Base-by-base conservation (phyloP, 2,113 vertebrate species). In the Larimichthys polyactis region DNA sequence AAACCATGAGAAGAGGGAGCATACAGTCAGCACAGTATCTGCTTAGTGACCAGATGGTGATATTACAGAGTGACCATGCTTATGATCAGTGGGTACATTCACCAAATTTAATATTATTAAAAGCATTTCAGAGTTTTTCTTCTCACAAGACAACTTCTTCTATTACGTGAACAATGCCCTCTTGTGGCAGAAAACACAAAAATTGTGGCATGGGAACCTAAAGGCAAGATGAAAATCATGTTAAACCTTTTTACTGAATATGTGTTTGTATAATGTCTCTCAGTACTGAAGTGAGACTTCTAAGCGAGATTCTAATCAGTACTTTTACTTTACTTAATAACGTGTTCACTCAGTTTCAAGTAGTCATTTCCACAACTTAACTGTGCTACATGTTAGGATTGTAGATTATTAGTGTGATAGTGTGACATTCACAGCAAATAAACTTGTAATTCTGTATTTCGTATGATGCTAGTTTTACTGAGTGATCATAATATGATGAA, bases 11-110 rank as follows among this genome's bases (percentile, higher is more conserved):
- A 82, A 60, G 15, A 17, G 24, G 67, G 32, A 77, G 68, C 27
- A 1, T 0, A 14, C 63, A 0, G 36, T 86, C 16, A 87, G n/a
- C 69, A 89, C 90, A 0, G 20, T 59, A 0, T 82, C 85, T 15
- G 12, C 70, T 49, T 86, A 87, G 59, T 4, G n/a, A 66, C 11
- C 29, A 11, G 9, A 57, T 0, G 1, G n/a, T 48, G 27, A 32
- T 36, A 58, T 40, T 2, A 43, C 27, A 19, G 24, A 44, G 16
- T n/a, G 32, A 71, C 48, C 24, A 43, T n/a, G 20, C 3, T 6
- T 12, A 29, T 24, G 3, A 62, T 48, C 19, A 32, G 36, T 7
- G 27, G 29, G 15, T 20, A 14, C 20, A 12, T 51, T 54, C 17
- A 55, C 27, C 66, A 27, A 52, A 62, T n/a, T 15, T 55, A 16